Conservation (phyloP, 1,140 invertebrate species). For the Drosophila orena region DNA sequence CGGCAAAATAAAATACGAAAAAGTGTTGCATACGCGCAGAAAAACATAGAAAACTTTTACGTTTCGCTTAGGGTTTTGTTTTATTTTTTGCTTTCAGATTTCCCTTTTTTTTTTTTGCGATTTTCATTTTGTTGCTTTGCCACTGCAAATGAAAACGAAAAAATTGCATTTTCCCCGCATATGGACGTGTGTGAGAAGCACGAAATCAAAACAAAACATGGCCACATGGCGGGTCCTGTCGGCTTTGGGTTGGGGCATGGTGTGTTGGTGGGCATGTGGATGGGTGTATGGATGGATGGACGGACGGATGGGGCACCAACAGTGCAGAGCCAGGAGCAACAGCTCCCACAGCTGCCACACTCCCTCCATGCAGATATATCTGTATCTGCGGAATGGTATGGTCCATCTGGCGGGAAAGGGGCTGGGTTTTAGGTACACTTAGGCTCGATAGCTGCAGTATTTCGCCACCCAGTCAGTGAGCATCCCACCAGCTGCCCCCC, state of each 20-base stretch:
- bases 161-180: constrained; percentile 67
- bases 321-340: constrained; percentile 58
- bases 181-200: constrained; percentile 39
- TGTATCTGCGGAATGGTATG: constrained; percentile 24
- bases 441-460: constrained; percentile 54
- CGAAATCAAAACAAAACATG: constrained; percentile 76
- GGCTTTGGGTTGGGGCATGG: background rate
- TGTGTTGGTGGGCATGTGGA: background rate
- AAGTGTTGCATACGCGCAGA: constrained; percentile 67
- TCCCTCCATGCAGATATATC: background rate
- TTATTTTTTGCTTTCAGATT: constrained; percentile 25
- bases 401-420: constrained; percentile 17
- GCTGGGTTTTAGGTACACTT: constrained; percentile 54
- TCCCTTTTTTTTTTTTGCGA: constrained; percentile 2
- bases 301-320: constrained; percentile 18
- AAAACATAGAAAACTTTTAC: constrained; percentile 61
- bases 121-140: constrained; percentile 14
- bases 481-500: background rate
- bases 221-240: constrained; percentile 56
- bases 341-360: constrained; percentile 41
- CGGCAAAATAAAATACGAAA: constrained; percentile 40
- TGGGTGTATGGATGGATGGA: background rate
- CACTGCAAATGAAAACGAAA: constrained; percentile 76
- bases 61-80: constrained; percentile 49
- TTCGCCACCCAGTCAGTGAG: constrained; percentile 17